phyloP scores from a whole-genome alignment of 2,113 vertebrate species.

The Ia io region DNA sequence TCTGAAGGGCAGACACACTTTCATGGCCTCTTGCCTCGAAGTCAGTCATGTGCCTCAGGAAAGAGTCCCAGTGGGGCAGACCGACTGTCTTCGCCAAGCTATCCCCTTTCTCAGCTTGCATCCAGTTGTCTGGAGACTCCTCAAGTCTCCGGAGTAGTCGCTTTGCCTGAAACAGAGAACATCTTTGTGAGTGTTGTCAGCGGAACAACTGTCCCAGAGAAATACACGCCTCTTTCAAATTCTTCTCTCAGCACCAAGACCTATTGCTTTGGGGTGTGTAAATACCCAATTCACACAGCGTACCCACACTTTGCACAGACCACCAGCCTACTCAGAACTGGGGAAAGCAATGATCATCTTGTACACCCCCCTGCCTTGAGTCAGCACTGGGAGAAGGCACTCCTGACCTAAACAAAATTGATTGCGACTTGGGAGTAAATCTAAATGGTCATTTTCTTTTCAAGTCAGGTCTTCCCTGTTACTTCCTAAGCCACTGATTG shows the following conservation, averaged over 20 bases:
- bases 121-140: constrained; percentile 39
- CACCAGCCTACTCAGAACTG: neutral
- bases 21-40: constrained; percentile 47
- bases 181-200: constrained; percentile 54
- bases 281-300: neutral
- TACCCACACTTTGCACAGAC: neutral
- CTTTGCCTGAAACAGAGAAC: constrained; percentile 46
- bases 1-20: constrained; percentile 31
- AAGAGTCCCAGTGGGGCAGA: neutral
- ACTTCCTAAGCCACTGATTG: neutral
- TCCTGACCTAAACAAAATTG: neutral
- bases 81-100: constrained; percentile 30
- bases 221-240: neutral
- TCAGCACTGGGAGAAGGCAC: neutral
- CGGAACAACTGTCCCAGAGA: neutral
- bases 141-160: constrained; percentile 6
- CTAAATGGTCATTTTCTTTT: constrained; percentile 28
- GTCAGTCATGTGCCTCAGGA: neutral
- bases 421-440: neutral
- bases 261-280: neutral
- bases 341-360: neutral
- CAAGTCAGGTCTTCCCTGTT: neutral
- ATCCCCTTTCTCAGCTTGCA: constrained; percentile 43
- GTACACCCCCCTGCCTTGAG: neutral
- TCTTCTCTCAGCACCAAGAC: neutral